Evolutionary conservation across 92 coral and sea anemone genomes (phyloP), one percentile per base, ranked within the genome.

Genomic region (Bergia puertoricense): DNA sequence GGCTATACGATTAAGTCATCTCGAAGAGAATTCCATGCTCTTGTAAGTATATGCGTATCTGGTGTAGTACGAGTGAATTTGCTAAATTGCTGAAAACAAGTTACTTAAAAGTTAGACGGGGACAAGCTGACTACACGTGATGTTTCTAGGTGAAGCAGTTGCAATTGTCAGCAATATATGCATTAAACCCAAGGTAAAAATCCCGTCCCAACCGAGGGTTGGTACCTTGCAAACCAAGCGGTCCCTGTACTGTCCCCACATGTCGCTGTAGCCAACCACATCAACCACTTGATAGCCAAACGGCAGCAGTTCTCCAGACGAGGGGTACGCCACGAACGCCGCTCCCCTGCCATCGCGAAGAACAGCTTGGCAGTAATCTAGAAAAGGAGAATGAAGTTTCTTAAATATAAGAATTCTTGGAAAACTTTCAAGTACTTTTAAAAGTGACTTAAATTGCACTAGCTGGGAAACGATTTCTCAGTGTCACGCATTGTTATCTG

Each of bases 191-290:
- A 40, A 73, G 43, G 9, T 9, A 3, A 20, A 1, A 39, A 36
- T 36, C 90, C 67, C 45, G 79, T 40, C 43, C 30, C 54, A 5
- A 16, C 37, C 4, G 38, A 67, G 66, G 77, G 68, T 18, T 18
- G 89, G 48, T 88, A 95, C 99, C 96, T 92, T 90, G 82, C 99
- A 97, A 57, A 94, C 89, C 72, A 97, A 90, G 42, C 92, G 76
- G 85, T 97, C 99, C 30, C 90, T 90, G 88, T 95, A 97, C 69
- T 95, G 91, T 8, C 99, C 99, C 99, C 98, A 97, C 97, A 95
- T 97, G 84, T 97, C 98, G 42, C 94, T 94, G 80, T 95, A 92
- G 13, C 95, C 97, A 41, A 98, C 80, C 40, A 97, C 88, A 78
- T 95, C 96, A 20, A 97, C 90, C 22, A 95, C 93, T 78, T 92